Evolutionary conservation across 2,797 vertebrate species (phyloP).

Genomic region (Cirrhinus molitorella): DNA sequence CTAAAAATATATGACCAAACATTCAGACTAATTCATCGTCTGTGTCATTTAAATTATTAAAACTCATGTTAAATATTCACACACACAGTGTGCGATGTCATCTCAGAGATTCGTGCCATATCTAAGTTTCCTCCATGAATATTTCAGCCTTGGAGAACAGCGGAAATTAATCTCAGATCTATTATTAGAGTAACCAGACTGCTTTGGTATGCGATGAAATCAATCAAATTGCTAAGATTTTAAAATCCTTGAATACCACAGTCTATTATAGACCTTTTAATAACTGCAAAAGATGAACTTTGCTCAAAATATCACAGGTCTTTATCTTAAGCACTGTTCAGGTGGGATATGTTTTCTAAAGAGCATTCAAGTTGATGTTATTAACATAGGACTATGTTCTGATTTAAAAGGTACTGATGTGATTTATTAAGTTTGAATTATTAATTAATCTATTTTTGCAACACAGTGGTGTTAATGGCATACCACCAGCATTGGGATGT

Average conservation of each 20-base stretch:
- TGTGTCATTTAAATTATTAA: constrained; percentile 55
- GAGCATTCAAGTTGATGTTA: background rate
- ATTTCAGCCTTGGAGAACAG: constrained; percentile 71
- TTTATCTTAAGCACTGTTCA: background rate
- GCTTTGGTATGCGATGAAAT: constrained; percentile 51
- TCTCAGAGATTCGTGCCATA: constrained; percentile 72
- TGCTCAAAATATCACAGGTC: background rate
- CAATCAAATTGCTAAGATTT: constrained; percentile 55
- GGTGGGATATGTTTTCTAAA: background rate
- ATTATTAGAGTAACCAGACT: constrained; percentile 59
- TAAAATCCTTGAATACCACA: constrained; percentile 34
- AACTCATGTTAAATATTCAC: constrained; percentile 58
- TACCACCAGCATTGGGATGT: background rate
- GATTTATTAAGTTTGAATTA: background rate
- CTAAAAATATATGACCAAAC: constrained; percentile 33
- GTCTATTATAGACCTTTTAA: constrained; percentile 27
- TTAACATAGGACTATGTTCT: background rate
- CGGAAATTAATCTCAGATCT: constrained; percentile 76
- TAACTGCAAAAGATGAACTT: constrained; percentile 22
- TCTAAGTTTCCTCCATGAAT: constrained; percentile 76
- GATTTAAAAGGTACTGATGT: too few relatives aligned
- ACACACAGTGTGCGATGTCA: constrained; percentile 62
- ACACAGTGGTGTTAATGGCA: background rate
- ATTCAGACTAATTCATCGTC: constrained; percentile 35
- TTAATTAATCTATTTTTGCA: background rate